These are phyloP conservation scores for Eupithecia inturbata DNA, from an alignment of 2,888 invertebrate species.

Conservation along the genomic window DNA sequence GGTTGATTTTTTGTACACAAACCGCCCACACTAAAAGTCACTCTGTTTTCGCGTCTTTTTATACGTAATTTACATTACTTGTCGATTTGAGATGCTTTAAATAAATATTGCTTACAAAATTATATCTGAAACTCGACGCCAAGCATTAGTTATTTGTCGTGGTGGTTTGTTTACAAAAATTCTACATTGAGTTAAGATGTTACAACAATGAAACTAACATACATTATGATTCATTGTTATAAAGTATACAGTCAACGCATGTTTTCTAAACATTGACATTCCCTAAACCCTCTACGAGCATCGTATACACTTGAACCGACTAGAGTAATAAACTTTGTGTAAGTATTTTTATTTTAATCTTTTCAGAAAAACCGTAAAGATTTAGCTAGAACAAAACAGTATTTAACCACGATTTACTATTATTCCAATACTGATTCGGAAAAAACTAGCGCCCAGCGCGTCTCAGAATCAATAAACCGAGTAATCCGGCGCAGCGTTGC, in stretches of 20 bases:
- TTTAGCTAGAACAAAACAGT: background rate
- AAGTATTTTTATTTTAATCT: background rate
- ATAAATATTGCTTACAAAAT: too few species aligned
- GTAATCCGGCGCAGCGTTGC: constrained; percentile 56
- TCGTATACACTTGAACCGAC: background rate
- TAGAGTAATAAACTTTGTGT: background rate
- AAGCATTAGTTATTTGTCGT: too few species aligned
- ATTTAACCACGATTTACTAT: background rate
- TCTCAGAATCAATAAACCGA: constrained; percentile 55
- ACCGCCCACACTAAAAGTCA: too few species aligned
- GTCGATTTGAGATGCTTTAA: too few species aligned
- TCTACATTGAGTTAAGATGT: too few species aligned
- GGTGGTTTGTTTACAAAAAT: too few species aligned
- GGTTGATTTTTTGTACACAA: too few species aligned
- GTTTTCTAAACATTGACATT: background rate
- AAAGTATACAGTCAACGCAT: background rate
- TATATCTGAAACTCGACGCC: too few species aligned
- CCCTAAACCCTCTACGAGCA: background rate
- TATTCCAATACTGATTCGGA: constrained; percentile 12
- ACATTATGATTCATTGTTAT: background rate
- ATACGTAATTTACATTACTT: too few species aligned
- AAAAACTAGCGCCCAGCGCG: constrained; percentile 32
- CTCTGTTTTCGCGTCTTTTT: too few species aligned
- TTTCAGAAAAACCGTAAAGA: background rate
- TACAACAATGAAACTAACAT: background rate